Conservation (phyloP, 2,113 vertebrate genomes). For the Ursus arctos region DNA sequence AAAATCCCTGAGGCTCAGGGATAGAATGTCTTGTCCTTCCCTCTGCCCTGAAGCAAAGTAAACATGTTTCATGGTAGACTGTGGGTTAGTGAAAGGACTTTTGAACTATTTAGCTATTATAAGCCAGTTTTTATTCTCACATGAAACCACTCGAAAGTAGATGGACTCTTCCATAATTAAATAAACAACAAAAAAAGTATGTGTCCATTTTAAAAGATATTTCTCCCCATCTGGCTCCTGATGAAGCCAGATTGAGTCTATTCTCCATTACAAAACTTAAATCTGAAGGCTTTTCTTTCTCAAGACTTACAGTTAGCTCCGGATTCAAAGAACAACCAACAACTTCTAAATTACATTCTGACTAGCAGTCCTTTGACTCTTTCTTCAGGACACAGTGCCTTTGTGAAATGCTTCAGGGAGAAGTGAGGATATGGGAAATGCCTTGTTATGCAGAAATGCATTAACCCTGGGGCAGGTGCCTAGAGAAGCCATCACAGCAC, state of each 20-base stretch:
- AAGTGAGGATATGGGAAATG: not conserved
- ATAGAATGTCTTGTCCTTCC: not conserved
- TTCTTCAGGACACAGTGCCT: not conserved
- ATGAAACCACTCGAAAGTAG: not conserved
- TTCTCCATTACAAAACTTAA: not conserved
- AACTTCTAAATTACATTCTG: slow-evolving; percentile 3
- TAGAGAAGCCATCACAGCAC: not conserved
- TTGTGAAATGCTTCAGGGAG: slow-evolving; percentile 26
- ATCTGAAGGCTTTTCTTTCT: not conserved
- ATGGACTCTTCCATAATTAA: not conserved
- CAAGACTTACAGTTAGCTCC: not conserved
- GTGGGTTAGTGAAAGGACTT: not conserved
- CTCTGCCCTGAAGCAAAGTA: slow-evolving; percentile 2
- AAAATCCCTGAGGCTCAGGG: not conserved
- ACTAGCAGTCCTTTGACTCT: not conserved
- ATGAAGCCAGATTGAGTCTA: not conserved
- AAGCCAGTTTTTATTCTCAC: not conserved
- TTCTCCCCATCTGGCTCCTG: not conserved
- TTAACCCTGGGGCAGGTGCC: not conserved
- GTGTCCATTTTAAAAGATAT: slow-evolving; percentile 49
- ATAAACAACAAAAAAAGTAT: not conserved
- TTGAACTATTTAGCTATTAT: not conserved
- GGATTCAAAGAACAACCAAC: not conserved
- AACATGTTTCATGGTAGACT: not conserved
- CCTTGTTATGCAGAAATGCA: not conserved